Base-by-base conservation (phyloP, 2,797 vertebrate genomes). In the Rhinoraja longicauda region DNA sequence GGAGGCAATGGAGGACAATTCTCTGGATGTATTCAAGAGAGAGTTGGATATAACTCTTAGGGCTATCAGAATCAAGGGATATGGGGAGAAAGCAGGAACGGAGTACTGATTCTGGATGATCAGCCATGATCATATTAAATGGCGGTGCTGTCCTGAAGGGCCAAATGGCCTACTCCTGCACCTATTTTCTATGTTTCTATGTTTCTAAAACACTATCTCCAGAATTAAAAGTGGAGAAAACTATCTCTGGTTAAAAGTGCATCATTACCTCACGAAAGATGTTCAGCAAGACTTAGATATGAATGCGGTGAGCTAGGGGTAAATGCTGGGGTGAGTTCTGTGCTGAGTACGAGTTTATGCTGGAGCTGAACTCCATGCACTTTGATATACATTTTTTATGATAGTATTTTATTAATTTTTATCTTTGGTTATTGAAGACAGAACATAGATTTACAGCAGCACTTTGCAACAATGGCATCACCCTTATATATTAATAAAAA, bases 401-500 rank as follows among this genome's bases (percentile, higher is more conserved):
- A 36, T 21, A 9, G 29, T 67, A 21, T 21, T 88, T 88, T 67
- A 88, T 64, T 88, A 32, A 67, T 86, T 59, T 86, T 86, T 62
- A 59, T 67, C 84, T 88, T 88, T 8, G 8, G n/a, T 36, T 88
- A 88, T 88, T 88, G 59, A n/a, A 88, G 84, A 88, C n/a, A 86
- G 59, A 86, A 32, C 6, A n/a, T 86, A 86, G 82, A 32, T 86
- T 86, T 86, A 86, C 86, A 64, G 53, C 82, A 67, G 84, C 17
- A 67, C n/a, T 36, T 21, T 67, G 32, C 15, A n/a, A 88, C 84
- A 86, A 86, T 62, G 53, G n/a, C 82, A 62, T 62, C 4, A 6
- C 82, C 13, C 84, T 88, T 88, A 45, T 15, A 88, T 67, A 67
- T 88, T 67, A 67, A 36, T 88, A 62, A 67, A 62, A 67, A 88